These are phyloP conservation scores for Antechinus flavipes DNA, from an alignment of 2,113 vertebrate genomes.

Conservation along the genomic window DNA sequence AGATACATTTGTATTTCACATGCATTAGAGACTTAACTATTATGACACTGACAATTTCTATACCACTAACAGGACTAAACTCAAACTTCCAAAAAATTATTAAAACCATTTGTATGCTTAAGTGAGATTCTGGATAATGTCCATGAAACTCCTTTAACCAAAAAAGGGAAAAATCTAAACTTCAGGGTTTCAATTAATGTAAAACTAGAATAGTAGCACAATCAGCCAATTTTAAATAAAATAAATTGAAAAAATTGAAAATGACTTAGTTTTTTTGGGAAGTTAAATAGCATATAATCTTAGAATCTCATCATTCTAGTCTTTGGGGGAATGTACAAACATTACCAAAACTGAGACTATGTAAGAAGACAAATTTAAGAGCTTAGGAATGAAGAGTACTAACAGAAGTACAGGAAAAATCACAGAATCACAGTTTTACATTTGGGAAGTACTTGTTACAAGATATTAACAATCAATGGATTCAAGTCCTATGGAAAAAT, in stretches of 20 bases:
- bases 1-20: background rate
- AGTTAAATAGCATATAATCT: background rate
- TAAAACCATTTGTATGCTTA: background rate
- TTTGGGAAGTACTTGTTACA: background rate
- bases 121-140: background rate
- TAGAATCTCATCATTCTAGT: background rate
- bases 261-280: background rate
- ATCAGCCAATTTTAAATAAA: conserved; percentile 14
- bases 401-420: background rate
- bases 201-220: conserved; percentile 22
- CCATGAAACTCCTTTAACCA: background rate
- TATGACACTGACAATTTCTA: conserved; percentile 1
- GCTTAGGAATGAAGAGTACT: background rate
- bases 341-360: background rate
- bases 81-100: background rate
- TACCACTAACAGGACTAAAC: background rate
- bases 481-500: no score
- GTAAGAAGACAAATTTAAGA: background rate
- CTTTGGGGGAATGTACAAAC: background rate
- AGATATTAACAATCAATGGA: background rate
- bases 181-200: background rate
- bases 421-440: background rate
- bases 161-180: conserved; percentile 41
- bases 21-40: background rate
- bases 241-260: background rate